Percentiles rank a stretch among this genome's conserved stretches.
Evolutionary conservation across 2,888 invertebrate species (phyloP).

Genomic region (Exocentrus adspersus): DNA sequence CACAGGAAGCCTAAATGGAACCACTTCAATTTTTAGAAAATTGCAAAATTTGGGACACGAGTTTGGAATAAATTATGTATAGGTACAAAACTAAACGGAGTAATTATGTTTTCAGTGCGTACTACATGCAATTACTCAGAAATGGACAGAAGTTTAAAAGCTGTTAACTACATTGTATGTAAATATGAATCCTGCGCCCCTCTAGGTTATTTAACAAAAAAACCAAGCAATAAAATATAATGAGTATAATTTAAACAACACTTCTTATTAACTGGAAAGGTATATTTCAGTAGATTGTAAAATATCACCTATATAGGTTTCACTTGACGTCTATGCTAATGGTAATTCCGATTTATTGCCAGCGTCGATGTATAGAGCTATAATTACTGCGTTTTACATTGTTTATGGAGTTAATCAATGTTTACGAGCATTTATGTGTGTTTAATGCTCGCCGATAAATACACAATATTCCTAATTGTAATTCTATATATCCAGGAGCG

Average conservation of each 20-base stretch:
- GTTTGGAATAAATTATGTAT: no score
- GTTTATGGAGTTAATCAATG: constrained; percentile 18
- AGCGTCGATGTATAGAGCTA: background rate
- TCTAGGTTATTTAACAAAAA: no score
- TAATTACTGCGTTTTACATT: constrained; percentile 1
- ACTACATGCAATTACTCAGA: no score
- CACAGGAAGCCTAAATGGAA: no score
- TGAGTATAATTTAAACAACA: background rate
- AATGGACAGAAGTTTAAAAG: no score
- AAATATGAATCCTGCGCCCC: no score
- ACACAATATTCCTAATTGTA: constrained; percentile 14
- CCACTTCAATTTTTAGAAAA: no score
- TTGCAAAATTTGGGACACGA: no score
- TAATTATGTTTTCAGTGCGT: no score
- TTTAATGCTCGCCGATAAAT: constrained; percentile 11
- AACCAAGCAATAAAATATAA: background rate
- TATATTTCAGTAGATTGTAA: background rate
- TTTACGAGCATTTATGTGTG: constrained; percentile 15
- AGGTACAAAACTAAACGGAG: no score
- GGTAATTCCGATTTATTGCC: background rate
- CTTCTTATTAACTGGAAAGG: background rate
- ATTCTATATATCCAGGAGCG: constrained; percentile 12
- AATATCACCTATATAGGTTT: background rate
- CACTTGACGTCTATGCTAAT: background rate
- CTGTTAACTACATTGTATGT: no score